Conservation (phyloP, 2,113 vertebrate species). For the Charadrius vociferus region DNA sequence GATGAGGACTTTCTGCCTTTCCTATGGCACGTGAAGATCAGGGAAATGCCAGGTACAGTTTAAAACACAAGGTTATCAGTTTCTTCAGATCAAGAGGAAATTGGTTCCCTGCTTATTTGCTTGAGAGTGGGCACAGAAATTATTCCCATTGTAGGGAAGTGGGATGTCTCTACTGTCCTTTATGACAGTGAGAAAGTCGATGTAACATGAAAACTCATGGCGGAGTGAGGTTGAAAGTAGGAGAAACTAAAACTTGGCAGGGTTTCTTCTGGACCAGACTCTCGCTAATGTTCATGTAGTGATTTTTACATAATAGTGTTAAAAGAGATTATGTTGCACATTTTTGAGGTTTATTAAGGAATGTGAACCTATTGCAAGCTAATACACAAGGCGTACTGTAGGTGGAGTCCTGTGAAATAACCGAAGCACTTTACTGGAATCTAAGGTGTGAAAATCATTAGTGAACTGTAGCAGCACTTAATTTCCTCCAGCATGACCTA, state of each 20-base stretch:
- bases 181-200: neutral
- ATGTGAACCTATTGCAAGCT: neutral
- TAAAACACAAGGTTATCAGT: slow-evolving; percentile 64
- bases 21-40: slow-evolving; percentile 49
- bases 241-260: neutral
- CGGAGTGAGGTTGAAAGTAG: neutral
- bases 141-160: slow-evolving; percentile 31
- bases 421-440: neutral
- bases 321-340: neutral
- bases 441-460: neutral
- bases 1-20: slow-evolving; percentile 64
- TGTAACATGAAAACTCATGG: neutral
- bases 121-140: slow-evolving; percentile 22
- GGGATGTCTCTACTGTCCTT: neutral
- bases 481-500: neutral
- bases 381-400: too few species aligned
- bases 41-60: slow-evolving; percentile 36
- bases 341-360: neutral
- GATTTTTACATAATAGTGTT: neutral
- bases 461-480: neutral
- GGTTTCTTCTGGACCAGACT: neutral
- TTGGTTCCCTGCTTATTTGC: slow-evolving; percentile 44
- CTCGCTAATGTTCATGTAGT: neutral
- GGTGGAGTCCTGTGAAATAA: neutral
- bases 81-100: slow-evolving; percentile 39